Conservation (phyloP, 2,797 vertebrate genomes). For the Chaetophractus vellerosus region DNA sequence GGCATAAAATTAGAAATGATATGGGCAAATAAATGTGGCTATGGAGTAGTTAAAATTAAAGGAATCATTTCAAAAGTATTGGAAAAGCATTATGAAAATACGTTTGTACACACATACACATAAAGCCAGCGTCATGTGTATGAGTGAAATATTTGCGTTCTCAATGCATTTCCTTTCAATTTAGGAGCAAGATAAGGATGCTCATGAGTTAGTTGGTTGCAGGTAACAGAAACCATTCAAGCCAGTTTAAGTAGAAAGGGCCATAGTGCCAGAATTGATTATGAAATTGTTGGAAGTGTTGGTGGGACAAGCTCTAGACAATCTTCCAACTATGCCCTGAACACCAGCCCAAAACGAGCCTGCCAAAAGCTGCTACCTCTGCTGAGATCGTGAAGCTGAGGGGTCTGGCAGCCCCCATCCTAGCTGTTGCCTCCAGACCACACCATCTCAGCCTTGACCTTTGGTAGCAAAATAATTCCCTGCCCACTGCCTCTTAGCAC, state of each 20-base stretch:
- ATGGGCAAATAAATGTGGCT: slow-evolving; percentile 3
- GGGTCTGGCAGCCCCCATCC: not conserved
- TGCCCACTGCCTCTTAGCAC: not conserved
- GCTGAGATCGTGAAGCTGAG: not conserved
- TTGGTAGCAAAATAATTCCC: not conserved
- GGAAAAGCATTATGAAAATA: slow-evolving; percentile 19
- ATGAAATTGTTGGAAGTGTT: not conserved
- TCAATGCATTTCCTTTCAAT: not conserved
- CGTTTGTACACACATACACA: not conserved
- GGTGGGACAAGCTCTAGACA: not conserved
- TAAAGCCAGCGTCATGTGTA: slow-evolving; percentile 13
- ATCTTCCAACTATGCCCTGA: not conserved
- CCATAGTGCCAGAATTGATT: not conserved
- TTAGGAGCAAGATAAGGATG: not conserved
- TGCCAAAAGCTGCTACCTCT: not conserved
- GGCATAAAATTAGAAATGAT: not conserved
- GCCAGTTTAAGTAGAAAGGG: not conserved
- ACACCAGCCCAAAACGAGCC: not conserved
- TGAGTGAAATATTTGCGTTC: not conserved
- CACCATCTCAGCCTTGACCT: not conserved
- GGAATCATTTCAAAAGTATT: slow-evolving; percentile 46
- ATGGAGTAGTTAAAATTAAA: not conserved
- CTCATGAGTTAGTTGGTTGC: not conserved
- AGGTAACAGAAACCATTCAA: not conserved
- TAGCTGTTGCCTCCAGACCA: not conserved